These are phyloP conservation scores for Pseudorhiza aurosa DNA, from an alignment of 30 jellyfish, hydroid and myxozoan species.

Conservation along the genomic window DNA sequence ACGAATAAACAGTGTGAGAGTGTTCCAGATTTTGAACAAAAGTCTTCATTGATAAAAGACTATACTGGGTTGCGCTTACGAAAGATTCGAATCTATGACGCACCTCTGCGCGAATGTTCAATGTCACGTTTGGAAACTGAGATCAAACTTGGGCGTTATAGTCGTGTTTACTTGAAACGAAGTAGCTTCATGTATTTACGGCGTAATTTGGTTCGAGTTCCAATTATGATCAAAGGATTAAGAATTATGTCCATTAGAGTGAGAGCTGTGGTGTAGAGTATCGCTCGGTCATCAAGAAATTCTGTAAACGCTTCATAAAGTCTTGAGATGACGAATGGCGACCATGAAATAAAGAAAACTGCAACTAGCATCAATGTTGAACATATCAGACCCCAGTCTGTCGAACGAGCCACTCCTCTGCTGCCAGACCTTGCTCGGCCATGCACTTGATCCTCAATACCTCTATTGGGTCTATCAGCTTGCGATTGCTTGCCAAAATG, in stretches of 20 bases:
- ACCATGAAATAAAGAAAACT: conserved; percentile 48
- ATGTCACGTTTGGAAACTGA: too few relatives aligned
- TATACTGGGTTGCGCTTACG: too few relatives aligned
- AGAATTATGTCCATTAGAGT: conserved; percentile 42
- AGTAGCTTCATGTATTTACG: neutral
- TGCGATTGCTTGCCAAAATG: too few relatives aligned
- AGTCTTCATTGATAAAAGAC: too few relatives aligned
- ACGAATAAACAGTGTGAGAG: too few relatives aligned
- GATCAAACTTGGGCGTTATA: too few relatives aligned
- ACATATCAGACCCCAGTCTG: conserved; percentile 24
- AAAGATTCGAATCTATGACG: too few relatives aligned
- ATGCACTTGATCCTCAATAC: too few relatives aligned
- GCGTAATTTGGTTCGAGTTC: conserved; percentile 37
- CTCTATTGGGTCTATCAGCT: too few relatives aligned
- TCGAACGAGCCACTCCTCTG: neutral
- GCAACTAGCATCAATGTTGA: conserved; percentile 43
- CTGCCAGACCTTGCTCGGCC: neutral
- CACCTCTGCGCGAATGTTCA: too few relatives aligned
- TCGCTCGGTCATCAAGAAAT: neutral
- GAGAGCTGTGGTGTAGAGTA: conserved; percentile 18
- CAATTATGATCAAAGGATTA: conserved; percentile 44
- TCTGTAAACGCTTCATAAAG: conserved; percentile 5
- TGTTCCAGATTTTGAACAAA: too few relatives aligned
- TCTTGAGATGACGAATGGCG: conserved; percentile 38
- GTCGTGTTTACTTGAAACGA: neutral